Conservation (phyloP, 2,888 invertebrate species). For the Cephalotes varians region DNA sequence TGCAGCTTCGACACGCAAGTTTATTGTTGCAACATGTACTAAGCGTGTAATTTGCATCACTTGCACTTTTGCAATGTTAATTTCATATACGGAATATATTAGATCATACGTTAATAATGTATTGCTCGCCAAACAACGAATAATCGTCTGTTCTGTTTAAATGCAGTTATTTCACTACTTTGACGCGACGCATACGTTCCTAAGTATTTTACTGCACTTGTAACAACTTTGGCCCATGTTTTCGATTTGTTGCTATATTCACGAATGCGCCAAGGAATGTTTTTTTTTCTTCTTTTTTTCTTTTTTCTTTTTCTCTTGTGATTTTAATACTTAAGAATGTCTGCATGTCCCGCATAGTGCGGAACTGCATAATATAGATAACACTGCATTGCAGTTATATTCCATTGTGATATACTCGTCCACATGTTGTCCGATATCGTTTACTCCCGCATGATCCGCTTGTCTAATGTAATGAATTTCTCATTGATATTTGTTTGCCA, state of each 20-base stretch:
- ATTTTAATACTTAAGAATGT: conserved; percentile 1
- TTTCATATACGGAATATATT: conserved; percentile 1
- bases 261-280: background rate
- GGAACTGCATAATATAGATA: conserved; percentile 61
- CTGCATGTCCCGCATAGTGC: conserved; percentile 47
- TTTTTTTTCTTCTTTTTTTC: background rate
- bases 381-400: conserved; percentile 68
- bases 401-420: background rate
- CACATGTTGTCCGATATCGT: conserved; percentile 1
- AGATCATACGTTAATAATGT: conserved; percentile 4
- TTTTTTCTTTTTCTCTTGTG: background rate
- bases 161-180: background rate
- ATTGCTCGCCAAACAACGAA: background rate
- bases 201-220: background rate
- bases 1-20: background rate
- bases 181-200: background rate
- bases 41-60: background rate
- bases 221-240: background rate
- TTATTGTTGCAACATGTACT: background rate
- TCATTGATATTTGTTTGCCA: conserved; percentile 10
- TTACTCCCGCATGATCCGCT: conserved; percentile 8
- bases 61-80: background rate
- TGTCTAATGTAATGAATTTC: background rate
- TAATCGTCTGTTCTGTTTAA: background rate
- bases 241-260: background rate